Evolutionary conservation across 2,888 invertebrate species (phyloP), one percentile per base, ranked within the genome.

Genomic region (Melanchra persicariae): DNA sequence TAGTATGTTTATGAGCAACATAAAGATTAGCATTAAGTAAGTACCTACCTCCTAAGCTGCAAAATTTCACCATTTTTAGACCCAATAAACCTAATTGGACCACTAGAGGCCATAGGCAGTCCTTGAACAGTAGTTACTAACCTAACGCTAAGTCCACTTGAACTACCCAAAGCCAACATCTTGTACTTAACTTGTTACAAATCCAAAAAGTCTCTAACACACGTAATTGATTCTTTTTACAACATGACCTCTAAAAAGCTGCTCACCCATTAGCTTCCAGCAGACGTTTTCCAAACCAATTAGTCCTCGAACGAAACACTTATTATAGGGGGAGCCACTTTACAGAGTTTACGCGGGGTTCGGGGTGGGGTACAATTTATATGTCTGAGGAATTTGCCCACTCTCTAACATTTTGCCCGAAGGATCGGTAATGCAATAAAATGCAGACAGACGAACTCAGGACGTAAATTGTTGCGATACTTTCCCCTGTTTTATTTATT

Each of bases 371-470:
- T 17, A 75, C 86, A 87, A 91, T 91, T 91, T 91, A 90, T 89
- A 85, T 85, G 90, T 91, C 91, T 90, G 90, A 87, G 87, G 87
- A 89, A 89, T 87, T 88, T 86, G 82, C 85, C 85, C 82, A 73
- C 81, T 83, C 81, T 85, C 80, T 77, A 84, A 84, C 87, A 85
- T 87, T 90, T 82, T 82, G 85, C 87, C 75, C 82, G 83, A 86
- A 77, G 88, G 83, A 89, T 90, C 83, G 88, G 88, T 90, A 90
- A 90, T 90, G 90, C 91, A 92, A 92, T 92, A 91, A 91, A 92
- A 89, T 90, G 90, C 91, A 91, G 90, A 89, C 90, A 86, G 88
- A 79, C 72, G 58, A 57, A 69, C 49, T 26, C 82, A 87, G 82
- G 68, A 86, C 74, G 89, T 89, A 89, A 87, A 84, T 30, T 60